Base-by-base conservation (phyloP, 2,888 invertebrate species). In the Muschampia plurimacula region DNA sequence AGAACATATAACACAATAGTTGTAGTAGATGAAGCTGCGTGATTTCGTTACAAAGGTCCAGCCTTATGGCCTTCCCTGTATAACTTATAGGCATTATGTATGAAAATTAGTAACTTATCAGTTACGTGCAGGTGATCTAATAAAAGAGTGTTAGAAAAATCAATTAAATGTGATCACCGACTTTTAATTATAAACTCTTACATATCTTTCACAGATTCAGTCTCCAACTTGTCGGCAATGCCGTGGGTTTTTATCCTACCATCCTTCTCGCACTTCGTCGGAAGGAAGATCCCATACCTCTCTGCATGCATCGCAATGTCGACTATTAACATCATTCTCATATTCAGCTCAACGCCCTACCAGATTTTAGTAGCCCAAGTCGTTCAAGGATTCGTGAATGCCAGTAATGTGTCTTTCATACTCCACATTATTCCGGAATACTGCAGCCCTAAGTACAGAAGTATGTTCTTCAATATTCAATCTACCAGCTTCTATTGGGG, bases 161-260 rank as follows among this genome's bases (percentile, higher is more conserved):
- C 22, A 22, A 22, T 22, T 22, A 22, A 22, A 22, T 22, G 22
- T 22, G 22, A 22, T 22, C 22, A 22, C 22, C 22, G 22, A 22
- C 32, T 32, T 32, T 32, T 32, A 32, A 32, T 32, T 4, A 32
- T 4, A 32, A 0, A 32, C 32, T 32, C 22, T 32, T 0, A 49
- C 9, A n/a, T 6, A 0, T 64, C 28, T 13, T 65, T 28, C 3
- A 46, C 71, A 71, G 86, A 79, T 64, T 84, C 84, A 1, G 74
- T 80, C 0, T 79, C 80, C 69, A 80, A 84, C 66, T 83, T 83
- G 75, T 78, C 82, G 15, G 80, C 81, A 8, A 71, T 83, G 13
- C 82, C 85, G 5, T 82, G 84, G 83, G 77, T 83, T 10, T 75
- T 85, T 57, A 75, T 85, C 15, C 72, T 83, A n/a, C 81, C 83